Conservation (phyloP, 2,113 vertebrate species). For the Melanerpes aurifrons region DNA sequence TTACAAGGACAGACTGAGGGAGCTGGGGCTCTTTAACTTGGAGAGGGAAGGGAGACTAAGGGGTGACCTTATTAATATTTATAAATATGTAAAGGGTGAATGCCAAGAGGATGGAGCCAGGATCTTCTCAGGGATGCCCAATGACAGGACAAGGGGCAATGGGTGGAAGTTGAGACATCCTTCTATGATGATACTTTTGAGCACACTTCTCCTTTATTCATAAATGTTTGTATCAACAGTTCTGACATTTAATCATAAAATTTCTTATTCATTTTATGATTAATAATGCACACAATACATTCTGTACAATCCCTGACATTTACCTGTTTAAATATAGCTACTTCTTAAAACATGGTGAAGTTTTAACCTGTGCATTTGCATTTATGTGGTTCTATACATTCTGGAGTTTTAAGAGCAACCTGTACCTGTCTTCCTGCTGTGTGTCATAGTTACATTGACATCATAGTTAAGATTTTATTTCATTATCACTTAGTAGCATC, state of each 20-base stretch:
- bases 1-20: too few relatives aligned
- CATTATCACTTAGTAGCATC: not conserved
- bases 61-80: too few relatives aligned
- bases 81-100: too few relatives aligned
- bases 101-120: too few relatives aligned
- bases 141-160: too few relatives aligned
- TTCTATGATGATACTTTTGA: not conserved
- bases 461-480: not conserved
- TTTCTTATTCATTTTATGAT: not conserved
- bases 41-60: too few relatives aligned
- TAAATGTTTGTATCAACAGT: not conserved
- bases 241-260: not conserved
- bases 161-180: too few relatives aligned
- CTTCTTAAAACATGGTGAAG: not conserved
- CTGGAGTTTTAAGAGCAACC: not conserved
- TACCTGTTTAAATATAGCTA: not conserved
- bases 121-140: too few relatives aligned
- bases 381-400: not conserved
- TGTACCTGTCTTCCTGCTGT: not conserved
- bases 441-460: not conserved
- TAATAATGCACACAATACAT: not conserved
- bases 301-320: not conserved
- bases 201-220: not conserved
- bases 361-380: not conserved
- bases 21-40: too few relatives aligned